Evolutionary conservation across 2,888 invertebrate genomes (phyloP), one percentile per base, ranked within the genome.

Genomic region (Parapristionchus giblindavisi): DNA sequence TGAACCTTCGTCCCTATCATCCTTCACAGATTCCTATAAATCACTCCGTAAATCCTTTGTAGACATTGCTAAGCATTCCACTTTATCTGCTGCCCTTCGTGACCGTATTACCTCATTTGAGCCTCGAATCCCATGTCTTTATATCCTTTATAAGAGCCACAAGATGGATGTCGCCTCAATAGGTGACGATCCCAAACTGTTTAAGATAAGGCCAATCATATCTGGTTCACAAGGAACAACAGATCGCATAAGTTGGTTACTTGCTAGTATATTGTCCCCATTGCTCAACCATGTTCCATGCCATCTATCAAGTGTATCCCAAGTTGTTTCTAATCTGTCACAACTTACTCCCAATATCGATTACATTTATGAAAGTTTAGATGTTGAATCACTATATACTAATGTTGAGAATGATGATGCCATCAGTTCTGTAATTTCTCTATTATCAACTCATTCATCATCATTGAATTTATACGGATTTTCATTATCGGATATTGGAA

Each of bases 321-420:
- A 11, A 32, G 66, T 38, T 3, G 51, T 66, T 11, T n/a, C 51
- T n/a, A 2, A 32, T n/a, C 48, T 66, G 2, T 63, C 63, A 2
- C 27, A 36, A 8, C 24, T 63, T 21, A 3, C 1, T 11, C n/a
- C 66, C 1, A 14, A 48, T 14, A 32, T 32, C n/a, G 4, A 32
- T 24, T 3, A 34, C 1, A n/a, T 21, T 34, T 66, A 34, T 38
- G 51, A 66, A n/a, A 17, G 5, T 3, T 70, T 70, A 6, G 54
- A 70, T 54, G 70, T 70, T 24, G 14, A 21, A 29, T 36, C 70
- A 24, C 38, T 70, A 14, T 70, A 70, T 24, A 70, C 70, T 6
- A 68, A 70, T 54, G 70, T 70, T 24, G n/a, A 21, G 8, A 70
- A 70, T 70, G 1, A 17, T n/a, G 70, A 70, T 29, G 70, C 70